Evolutionary conservation across 2,797 vertebrate genomes (phyloP).

Genomic region (Chaetodon trifasciatus): DNA sequence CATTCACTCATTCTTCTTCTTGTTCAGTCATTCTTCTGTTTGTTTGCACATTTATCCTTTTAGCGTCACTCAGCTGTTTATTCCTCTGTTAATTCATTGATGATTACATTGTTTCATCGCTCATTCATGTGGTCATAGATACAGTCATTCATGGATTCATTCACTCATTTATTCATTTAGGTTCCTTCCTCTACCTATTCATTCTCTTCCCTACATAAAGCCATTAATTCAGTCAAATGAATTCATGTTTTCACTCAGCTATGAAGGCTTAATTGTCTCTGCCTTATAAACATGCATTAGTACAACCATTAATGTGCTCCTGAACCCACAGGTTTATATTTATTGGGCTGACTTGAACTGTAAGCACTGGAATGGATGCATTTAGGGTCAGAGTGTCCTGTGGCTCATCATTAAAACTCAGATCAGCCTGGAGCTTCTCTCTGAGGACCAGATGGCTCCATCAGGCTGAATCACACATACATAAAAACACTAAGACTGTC

Average conservation of each 20-base stretch:
- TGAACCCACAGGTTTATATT: constrained; percentile 29
- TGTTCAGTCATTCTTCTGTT: neutral
- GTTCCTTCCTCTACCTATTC: neutral
- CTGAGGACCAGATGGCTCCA: constrained; percentile 66
- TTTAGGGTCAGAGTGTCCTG: constrained; percentile 41
- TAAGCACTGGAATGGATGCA: constrained; percentile 13
- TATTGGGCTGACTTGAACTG: constrained; percentile 33
- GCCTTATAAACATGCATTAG: constrained; percentile 32
- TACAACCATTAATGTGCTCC: constrained; percentile 19
- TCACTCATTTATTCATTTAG: neutral
- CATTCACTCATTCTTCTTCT: neutral
- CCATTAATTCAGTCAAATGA: constrained; percentile 6
- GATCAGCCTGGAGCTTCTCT: constrained; percentile 59
- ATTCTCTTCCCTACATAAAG: constrained; percentile 11
- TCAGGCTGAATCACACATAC: constrained; percentile 44
- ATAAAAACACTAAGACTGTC: constrained; percentile 22
- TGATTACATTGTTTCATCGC: neutral
- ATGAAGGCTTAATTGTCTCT: constrained; percentile 36
- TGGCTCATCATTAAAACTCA: constrained; percentile 55
- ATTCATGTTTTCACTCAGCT: constrained; percentile 11
- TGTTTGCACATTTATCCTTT: neutral
- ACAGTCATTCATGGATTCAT: neutral
- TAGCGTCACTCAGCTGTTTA: neutral
- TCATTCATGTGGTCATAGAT: neutral
- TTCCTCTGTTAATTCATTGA: neutral